phyloP scores from a whole-genome alignment of 2,888 invertebrate genomes.

The Dryomyza anilis region DNA sequence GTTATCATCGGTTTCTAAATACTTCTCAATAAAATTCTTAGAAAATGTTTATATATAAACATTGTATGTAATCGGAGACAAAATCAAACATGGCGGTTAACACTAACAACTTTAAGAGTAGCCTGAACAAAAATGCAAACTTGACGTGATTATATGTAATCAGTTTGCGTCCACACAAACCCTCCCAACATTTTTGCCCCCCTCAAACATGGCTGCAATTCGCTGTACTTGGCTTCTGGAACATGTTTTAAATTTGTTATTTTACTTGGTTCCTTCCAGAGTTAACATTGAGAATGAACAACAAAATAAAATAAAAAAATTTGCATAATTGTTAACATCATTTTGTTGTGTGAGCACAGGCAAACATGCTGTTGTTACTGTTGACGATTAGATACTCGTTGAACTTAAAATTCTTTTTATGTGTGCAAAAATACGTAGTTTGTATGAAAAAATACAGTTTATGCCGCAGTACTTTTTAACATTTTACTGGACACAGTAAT shows the following conservation, averaged over 20 bases:
- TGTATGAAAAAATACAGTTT: no score
- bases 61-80: not conserved
- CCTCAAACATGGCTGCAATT: not conserved
- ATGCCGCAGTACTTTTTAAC: no score
- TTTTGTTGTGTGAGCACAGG: constrained; percentile 41
- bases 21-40: no score
- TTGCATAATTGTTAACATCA: constrained; percentile 59
- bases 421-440: no score
- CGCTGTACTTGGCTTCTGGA: not conserved
- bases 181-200: not conserved
- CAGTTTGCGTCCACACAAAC: constrained; percentile 33
- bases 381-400: no score
- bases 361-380: not conserved
- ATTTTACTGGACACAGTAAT: no score
- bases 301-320: constrained; percentile 29
- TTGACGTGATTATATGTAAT: constrained; percentile 58
- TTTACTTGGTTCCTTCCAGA: not conserved
- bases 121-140: constrained; percentile 38
- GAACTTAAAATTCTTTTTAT: no score
- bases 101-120: constrained; percentile 3
- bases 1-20: no score
- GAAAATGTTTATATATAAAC: no score
- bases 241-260: not conserved
- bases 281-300: not conserved
- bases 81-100: not conserved